phyloP scores from a whole-genome alignment of 2,113 vertebrate genomes.

The Eublepharis macularius region DNA sequence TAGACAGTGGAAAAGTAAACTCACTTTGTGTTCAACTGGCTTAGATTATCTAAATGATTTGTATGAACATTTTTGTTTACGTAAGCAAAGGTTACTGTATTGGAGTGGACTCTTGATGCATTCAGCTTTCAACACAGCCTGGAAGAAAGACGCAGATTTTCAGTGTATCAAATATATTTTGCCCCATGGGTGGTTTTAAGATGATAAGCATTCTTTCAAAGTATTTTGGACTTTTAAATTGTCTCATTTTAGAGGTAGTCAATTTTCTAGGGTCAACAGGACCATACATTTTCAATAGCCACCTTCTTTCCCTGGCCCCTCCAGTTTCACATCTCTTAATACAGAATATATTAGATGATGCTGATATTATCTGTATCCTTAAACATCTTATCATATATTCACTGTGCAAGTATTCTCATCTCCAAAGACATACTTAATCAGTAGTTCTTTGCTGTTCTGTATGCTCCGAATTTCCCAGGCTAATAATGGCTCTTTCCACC shows the following conservation, averaged over 20 bases:
- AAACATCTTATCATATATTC: background rate
- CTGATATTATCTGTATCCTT: background rate
- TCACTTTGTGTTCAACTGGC: slow-evolving; percentile 26
- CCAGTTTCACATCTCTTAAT: background rate
- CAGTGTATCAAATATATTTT: slow-evolving; percentile 3
- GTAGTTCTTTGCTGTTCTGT: slow-evolving; percentile 33
- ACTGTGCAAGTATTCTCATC: background rate
- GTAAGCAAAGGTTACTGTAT: slow-evolving; percentile 39
- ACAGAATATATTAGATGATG: slow-evolving; percentile 20
- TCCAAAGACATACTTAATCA: slow-evolving; percentile 16
- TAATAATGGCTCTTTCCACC: background rate
- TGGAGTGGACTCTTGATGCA: background rate
- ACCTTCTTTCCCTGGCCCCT: background rate
- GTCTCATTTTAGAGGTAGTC: background rate
- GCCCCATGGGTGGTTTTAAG: slow-evolving; percentile 8
- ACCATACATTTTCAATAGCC: background rate
- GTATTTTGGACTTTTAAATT: slow-evolving; percentile 16
- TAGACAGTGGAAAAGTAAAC: background rate
- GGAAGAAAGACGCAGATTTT: background rate
- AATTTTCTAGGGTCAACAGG: slow-evolving; percentile 3
- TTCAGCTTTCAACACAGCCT: slow-evolving; percentile 34
- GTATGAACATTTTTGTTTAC: slow-evolving; percentile 33
- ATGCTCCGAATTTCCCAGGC: background rate
- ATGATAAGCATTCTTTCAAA: slow-evolving; percentile 1
- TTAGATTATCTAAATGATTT: slow-evolving; percentile 44